These are phyloP conservation scores for Troglohyphantes excavatus DNA, from an alignment of 2,888 invertebrate species.

Conservation along the genomic window DNA sequence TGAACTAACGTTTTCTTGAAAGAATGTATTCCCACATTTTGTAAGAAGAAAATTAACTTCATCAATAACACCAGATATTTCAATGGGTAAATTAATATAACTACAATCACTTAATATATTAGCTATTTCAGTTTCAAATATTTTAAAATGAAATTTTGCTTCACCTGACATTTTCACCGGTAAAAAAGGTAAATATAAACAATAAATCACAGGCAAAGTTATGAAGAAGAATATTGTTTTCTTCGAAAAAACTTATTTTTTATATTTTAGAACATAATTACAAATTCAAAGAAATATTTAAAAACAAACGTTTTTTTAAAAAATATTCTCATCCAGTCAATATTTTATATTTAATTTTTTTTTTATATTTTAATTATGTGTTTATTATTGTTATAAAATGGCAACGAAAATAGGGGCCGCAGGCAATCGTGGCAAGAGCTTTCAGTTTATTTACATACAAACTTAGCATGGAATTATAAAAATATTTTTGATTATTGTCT, in stretches of 20 bases:
- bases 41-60: conserved; percentile 62
- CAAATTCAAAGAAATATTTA: too few relatives aligned
- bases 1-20: not conserved
- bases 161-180: conserved; percentile 9
- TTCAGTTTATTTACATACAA: not conserved
- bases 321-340: too few relatives aligned
- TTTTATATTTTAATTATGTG: too few relatives aligned
- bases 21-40: conserved; percentile 41
- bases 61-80: conserved; percentile 30
- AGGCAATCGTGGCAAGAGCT: conserved; percentile 80
- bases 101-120: conserved; percentile 29
- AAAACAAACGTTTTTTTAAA: too few relatives aligned
- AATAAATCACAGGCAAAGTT: too few relatives aligned
- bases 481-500: not conserved
- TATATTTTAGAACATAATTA: too few relatives aligned
- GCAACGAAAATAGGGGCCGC: conserved; percentile 68
- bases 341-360: too few relatives aligned
- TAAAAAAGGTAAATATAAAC: too few relatives aligned
- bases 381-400: not conserved
- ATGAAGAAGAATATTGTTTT: too few relatives aligned
- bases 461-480: conserved; percentile 3
- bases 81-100: conserved; percentile 65
- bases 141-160: conserved; percentile 49
- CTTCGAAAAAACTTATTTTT: too few relatives aligned
- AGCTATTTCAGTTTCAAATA: conserved; percentile 39